These are phyloP conservation scores for Theocolax elegans DNA, from an alignment of 1,140 invertebrate species.

Conservation along the genomic window DNA sequence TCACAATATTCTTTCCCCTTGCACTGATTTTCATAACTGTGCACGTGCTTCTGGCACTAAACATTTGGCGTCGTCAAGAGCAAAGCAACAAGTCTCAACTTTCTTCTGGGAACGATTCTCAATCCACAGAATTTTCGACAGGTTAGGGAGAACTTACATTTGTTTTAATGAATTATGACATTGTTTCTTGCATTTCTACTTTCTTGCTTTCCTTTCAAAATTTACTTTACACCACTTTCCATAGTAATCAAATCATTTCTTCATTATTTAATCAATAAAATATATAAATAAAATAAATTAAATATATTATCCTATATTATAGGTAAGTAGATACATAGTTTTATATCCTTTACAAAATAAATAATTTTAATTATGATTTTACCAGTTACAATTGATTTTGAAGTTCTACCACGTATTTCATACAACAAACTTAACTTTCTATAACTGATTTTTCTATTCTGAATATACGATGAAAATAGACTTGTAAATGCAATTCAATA, in stretches of 20 bases:
- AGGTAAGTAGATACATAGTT: too few species aligned
- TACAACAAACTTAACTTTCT: too few species aligned
- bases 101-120: constrained; percentile 44
- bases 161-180: constrained; percentile 7
- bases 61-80: constrained; percentile 63
- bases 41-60: constrained; percentile 67
- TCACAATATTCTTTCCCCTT: constrained; percentile 69
- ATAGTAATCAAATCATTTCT: neutral
- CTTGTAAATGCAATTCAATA: too few species aligned
- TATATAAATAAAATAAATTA: neutral
- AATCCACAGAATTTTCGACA: constrained; percentile 35
- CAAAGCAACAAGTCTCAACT: constrained; percentile 42
- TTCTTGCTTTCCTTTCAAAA: neutral
- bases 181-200: too few species aligned
- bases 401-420: too few species aligned
- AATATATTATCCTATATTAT: too few species aligned
- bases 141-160: constrained; percentile 21
- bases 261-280: neutral
- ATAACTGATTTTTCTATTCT: too few species aligned
- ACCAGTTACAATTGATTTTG: too few species aligned
- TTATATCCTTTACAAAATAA: too few species aligned
- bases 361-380: too few species aligned
- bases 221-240: neutral
- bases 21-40: constrained; percentile 67
- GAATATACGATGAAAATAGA: too few species aligned